Percentiles rank a stretch among this genome's conserved stretches.
Conservation (phyloP, 2,888 invertebrate species). For the Andrena hattorfiana region DNA sequence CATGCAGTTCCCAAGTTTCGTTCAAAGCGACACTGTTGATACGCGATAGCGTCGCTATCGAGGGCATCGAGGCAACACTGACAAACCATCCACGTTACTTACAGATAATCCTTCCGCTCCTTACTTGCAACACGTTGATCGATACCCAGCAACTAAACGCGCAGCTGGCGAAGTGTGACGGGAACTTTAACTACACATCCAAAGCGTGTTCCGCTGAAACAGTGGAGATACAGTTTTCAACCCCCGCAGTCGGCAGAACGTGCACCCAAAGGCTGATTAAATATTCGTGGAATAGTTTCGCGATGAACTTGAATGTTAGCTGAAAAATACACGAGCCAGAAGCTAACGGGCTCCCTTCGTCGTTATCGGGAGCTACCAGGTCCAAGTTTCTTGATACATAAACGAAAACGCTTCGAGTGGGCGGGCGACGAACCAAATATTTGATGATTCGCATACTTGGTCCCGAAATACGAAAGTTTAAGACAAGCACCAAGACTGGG, state of each 20-base stretch:
- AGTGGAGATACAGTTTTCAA: too few relatives aligned
- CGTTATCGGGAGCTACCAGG: slow-evolving; percentile 1
- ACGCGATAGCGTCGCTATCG: not conserved
- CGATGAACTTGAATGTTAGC: slow-evolving; percentile 2
- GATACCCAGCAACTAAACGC: not conserved
- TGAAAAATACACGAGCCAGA: not conserved
- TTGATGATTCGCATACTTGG: slow-evolving; percentile 12
- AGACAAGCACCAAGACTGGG: slow-evolving; percentile 12
- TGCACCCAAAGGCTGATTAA: too few relatives aligned
- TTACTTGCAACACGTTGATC: not conserved
- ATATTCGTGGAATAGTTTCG: too few relatives aligned
- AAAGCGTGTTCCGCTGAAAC: not conserved
- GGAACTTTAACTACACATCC: not conserved
- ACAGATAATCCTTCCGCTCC: not conserved
- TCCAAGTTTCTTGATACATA: slow-evolving; percentile 20
- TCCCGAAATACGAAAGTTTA: slow-evolving; percentile 22
- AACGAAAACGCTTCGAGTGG: slow-evolving; percentile 14
- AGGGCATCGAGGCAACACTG: not conserved
- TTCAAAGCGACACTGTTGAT: not conserved
- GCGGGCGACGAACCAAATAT: slow-evolving; percentile 53
- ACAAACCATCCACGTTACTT: not conserved
- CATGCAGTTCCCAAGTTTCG: slow-evolving; percentile 8
- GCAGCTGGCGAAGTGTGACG: not conserved
- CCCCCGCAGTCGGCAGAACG: too few relatives aligned
- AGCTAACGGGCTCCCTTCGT: slow-evolving; percentile 6